phyloP scores from a whole-genome alignment of 1,140 invertebrate species.

The Hormaphis cornu region DNA sequence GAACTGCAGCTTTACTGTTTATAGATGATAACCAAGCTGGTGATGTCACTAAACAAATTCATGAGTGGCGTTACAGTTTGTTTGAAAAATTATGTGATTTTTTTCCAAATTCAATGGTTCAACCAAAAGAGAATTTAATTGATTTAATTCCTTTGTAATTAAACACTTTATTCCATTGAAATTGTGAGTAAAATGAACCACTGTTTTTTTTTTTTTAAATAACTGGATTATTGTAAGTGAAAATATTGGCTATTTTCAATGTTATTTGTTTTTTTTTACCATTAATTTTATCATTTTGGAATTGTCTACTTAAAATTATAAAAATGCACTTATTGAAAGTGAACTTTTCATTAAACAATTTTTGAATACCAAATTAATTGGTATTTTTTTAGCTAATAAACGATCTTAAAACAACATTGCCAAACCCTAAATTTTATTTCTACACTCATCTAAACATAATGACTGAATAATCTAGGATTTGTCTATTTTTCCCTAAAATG shows the following conservation, averaged over 20 bases:
- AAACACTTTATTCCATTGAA: background rate
- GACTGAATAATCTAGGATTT: too few relatives aligned
- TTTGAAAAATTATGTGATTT: conserved; percentile 58
- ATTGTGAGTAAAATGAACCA: too few relatives aligned
- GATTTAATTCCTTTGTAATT: conserved; percentile 33
- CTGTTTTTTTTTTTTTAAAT: background rate
- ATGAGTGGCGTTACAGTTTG: conserved; percentile 49
- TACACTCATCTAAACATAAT: too few relatives aligned
- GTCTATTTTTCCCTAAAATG: too few relatives aligned
- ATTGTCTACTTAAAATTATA: background rate
- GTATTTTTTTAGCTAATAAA: background rate
- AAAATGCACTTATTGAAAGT: background rate
- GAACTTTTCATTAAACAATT: background rate
- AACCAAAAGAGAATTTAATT: conserved; percentile 46
- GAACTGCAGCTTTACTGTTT: conserved; percentile 47
- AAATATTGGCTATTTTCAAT: background rate
- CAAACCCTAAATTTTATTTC: too few relatives aligned
- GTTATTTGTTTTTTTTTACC: background rate
- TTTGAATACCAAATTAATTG: background rate
- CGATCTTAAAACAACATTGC: too few relatives aligned
- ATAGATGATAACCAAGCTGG: conserved; percentile 40
- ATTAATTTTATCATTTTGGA: background rate
- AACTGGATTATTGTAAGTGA: background rate
- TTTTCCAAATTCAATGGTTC: conserved; percentile 60
- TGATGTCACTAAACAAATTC: conserved; percentile 36